Evolutionary conservation across 2,888 invertebrate species (phyloP).

Genomic region (Orgyia antiqua): DNA sequence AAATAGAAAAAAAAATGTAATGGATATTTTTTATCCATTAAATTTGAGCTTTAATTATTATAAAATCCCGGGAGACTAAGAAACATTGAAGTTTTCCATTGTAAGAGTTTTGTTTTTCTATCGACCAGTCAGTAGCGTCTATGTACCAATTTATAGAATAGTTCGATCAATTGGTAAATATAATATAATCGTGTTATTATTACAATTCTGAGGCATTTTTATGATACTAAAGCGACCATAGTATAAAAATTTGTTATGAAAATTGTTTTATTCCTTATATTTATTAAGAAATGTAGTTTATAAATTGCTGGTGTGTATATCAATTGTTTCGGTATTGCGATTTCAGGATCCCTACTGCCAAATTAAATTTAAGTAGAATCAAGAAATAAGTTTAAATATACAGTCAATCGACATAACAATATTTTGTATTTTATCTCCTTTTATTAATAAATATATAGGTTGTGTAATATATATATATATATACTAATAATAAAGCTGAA

Average conservation of each 20-base stretch:
- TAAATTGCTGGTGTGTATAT: slow-evolving; percentile 42
- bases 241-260: slow-evolving; percentile 58
- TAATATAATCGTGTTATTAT: slow-evolving; percentile 42
- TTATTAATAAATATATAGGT: too few relatives aligned
- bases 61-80: slow-evolving; percentile 60
- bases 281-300: slow-evolving; percentile 56
- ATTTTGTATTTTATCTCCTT: slow-evolving; percentile 68
- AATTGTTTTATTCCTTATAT: slow-evolving; percentile 50
- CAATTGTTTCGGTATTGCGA: slow-evolving; percentile 56
- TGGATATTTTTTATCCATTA: slow-evolving; percentile 57
- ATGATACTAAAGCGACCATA: slow-evolving; percentile 45
- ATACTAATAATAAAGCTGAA: too few relatives aligned
- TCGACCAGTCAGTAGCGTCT: slow-evolving; percentile 18
- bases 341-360: slow-evolving; percentile 73
- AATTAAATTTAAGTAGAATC: slow-evolving; percentile 66
- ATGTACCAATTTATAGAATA: slow-evolving; percentile 41
- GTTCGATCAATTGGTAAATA: slow-evolving; percentile 44
- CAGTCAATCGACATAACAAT: slow-evolving; percentile 46
- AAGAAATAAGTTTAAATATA: slow-evolving; percentile 57
- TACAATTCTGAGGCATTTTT: slow-evolving; percentile 37
- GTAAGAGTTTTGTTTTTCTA: slow-evolving; percentile 34
- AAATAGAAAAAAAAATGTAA: slow-evolving; percentile 36
- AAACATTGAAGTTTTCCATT: slow-evolving; percentile 38
- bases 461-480: too few relatives aligned
- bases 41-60: slow-evolving; percentile 76